Evolutionary conservation across 2,888 invertebrate genomes (phyloP), one percentile per base, ranked within the genome.

Genomic region (Acanthococcus lagerstroemiae): DNA sequence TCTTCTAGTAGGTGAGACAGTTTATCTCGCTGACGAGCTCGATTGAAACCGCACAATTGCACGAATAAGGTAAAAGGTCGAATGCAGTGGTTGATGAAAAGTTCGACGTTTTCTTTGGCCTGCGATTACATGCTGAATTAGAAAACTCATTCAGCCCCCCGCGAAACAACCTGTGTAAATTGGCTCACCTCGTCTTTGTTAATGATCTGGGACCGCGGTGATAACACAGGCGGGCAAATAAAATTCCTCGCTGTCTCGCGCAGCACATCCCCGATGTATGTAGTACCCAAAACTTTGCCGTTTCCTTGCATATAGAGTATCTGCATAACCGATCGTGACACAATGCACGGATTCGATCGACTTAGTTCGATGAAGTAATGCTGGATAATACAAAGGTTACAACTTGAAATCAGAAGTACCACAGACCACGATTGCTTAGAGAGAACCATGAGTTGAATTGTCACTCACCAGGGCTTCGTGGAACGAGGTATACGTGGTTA

Each of bases 291-390:
- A n/a, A 83, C 78, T 77, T 72, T 75, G 69, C 77, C 78, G 19
- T 72, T 71, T 2, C 73, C 72, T 65, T 80, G 81, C 67, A 87
- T 80, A 75, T 91, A 92, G 27, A 92, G 79, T 68, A 89, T 80
- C 75, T 93, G 95, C 4, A 95, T 79, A 45, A 94, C 85, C 54
- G 95, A 94, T 65, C 96, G 83, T 1, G 95, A 94, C 7, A 96
- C 81, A 67, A 95, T 90, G 77, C 95, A 95, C 1, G 95, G 92
- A 68, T 84, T 83, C 72, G 86, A 85, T 54, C 88, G 85, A 73
- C 95, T 95, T 77, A 95, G 95, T 73, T 94, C 91, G 76, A 90
- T 85, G 77, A 95, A 93, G 77, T 94, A 92, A 74, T 95, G 93
- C 90, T 89, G 75, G n/a, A 48, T 76, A 77, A 45, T 3, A 55